Conservation (phyloP, 1,140 invertebrate species). For the Idris sp. region DNA sequence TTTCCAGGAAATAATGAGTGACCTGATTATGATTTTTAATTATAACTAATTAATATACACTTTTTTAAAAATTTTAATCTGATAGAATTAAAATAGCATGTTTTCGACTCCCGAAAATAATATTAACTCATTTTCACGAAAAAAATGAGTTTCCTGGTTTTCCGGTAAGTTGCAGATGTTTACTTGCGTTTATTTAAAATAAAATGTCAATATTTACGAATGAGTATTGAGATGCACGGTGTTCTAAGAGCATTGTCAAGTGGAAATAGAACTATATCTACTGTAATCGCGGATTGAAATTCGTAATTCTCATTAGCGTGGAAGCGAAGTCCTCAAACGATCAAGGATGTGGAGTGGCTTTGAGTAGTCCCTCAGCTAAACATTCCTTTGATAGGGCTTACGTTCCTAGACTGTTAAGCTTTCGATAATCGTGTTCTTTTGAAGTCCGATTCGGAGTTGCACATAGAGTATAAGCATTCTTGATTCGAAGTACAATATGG, state of each 20-base stretch:
- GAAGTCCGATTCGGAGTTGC: conserved; percentile 58
- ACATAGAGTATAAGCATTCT: conserved; percentile 52
- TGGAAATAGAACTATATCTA: conserved; percentile 50
- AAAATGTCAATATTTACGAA: conserved; percentile 19
- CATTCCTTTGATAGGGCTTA: conserved; percentile 47
- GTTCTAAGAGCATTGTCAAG: conserved; percentile 58
- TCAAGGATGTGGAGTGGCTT: conserved; percentile 59
- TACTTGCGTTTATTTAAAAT: conserved; percentile 4
- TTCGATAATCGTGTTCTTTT: conserved; percentile 57
- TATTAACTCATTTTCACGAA: no score
- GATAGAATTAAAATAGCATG: no score
- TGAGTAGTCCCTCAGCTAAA: conserved; percentile 52
- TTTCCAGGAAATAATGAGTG: no score
- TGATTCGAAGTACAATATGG: conserved; percentile 57
- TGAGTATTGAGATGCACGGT: conserved; percentile 15
- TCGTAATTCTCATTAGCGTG: conserved; percentile 60
- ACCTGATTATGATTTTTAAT: no score
- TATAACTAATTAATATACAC: no score
- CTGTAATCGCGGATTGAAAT: conserved; percentile 41
- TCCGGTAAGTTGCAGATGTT: no score
- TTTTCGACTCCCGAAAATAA: no score
- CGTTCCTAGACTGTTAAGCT: conserved; percentile 26
- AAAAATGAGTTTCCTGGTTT: no score
- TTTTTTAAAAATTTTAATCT: no score
- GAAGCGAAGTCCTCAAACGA: conserved; percentile 51